A percentile compares a stretch with the other conserved stretches of the same genome.
Evolutionary conservation across 2,888 invertebrate species (phyloP).

Genomic region (Neelides folsomi): DNA sequence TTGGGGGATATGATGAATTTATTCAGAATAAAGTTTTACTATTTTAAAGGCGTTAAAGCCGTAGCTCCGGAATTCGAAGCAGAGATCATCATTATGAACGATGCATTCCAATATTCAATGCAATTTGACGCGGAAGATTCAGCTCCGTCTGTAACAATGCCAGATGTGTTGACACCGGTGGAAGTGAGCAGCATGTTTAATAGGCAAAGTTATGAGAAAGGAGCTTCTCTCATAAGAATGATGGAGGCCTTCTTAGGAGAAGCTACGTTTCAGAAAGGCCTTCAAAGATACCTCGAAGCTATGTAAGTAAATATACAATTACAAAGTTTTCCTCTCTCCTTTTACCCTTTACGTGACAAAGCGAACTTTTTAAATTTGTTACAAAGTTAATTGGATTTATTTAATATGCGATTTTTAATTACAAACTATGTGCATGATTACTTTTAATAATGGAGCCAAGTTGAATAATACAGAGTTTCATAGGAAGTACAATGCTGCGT

Average conservation of each 20-base stretch:
- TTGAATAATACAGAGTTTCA: too few species aligned
- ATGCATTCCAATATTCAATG: conserved; percentile 22
- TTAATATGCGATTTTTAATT: too few species aligned
- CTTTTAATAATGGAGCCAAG: too few species aligned
- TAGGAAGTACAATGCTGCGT: conserved; percentile 36
- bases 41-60: not conserved
- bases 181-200: not conserved
- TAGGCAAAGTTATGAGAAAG: conserved; percentile 28
- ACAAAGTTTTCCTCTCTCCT: not conserved
- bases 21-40: too few species aligned
- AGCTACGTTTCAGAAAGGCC: conserved; percentile 38
- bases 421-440: too few species aligned
- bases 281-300: conserved; percentile 20
- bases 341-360: not conserved
- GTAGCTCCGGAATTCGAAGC: conserved; percentile 11
- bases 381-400: too few species aligned
- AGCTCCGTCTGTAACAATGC: not conserved
- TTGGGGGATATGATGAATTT: too few species aligned
- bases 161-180: not conserved
- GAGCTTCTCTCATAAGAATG: conserved; percentile 43
- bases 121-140: conserved; percentile 13
- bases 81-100: conserved; percentile 9
- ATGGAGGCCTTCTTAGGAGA: conserved; percentile 41
- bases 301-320: conserved; percentile 11
- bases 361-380: too few species aligned